A percentile compares a stretch with the other conserved stretches of the same genome.
phyloP scores from a whole-genome alignment of 2,797 vertebrate species.

The Falco berigora region DNA sequence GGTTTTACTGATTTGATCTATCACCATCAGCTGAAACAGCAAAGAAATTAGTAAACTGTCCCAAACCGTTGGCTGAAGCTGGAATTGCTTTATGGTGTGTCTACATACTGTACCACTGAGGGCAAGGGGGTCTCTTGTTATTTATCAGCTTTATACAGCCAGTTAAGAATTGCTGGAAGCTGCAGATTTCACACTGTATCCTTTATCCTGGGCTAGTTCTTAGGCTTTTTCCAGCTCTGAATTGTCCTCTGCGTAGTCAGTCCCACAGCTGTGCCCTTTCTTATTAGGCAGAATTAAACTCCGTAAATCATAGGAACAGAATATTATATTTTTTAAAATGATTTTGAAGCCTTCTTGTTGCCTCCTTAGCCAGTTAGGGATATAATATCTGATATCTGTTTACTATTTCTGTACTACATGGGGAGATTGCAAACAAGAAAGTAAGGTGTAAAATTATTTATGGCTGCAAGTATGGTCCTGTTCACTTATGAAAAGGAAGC shows the following conservation, averaged over 20 bases:
- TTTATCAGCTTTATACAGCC: background rate
- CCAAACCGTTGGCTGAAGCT: background rate
- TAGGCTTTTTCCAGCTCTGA: background rate
- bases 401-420: background rate
- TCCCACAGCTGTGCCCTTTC: background rate
- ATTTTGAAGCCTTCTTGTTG: background rate
- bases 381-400: background rate
- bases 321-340: background rate
- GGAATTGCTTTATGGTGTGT: background rate
- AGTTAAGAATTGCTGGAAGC: background rate
- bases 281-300: background rate
- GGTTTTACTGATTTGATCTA: background rate
- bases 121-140: background rate
- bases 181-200: background rate
- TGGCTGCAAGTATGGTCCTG: conserved; percentile 11
- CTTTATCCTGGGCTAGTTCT: background rate
- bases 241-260: background rate
- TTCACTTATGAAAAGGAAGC: conserved; percentile 1
- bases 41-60: background rate
- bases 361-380: background rate
- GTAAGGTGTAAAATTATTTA: background rate
- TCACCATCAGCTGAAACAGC: background rate
- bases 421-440: background rate
- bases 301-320: background rate
- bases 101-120: background rate